phyloP scores from a whole-genome alignment of 2,888 invertebrate species.

The Nectonema munidae region DNA sequence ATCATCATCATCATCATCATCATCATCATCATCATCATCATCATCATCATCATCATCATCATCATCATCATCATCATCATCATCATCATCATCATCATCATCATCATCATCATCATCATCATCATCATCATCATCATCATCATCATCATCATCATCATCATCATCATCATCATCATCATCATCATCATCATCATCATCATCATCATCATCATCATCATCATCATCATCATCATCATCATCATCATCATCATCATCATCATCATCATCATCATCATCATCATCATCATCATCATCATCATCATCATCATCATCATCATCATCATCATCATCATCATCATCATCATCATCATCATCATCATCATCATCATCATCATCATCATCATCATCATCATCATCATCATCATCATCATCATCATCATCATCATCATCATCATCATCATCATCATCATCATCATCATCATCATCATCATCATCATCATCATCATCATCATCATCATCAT shows the following conservation, averaged over 20 bases:
- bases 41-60: conserved; percentile 16
- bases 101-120: conserved; percentile 2
- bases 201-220: conserved; percentile 17
- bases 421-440: neutral
- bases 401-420: neutral
- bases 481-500: conserved; percentile 13
- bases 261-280: conserved; percentile 19
- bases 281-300: conserved; percentile 15
- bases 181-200: conserved; percentile 16
- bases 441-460: neutral
- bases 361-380: too few relatives aligned
- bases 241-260: conserved; percentile 19
- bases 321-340: conserved; percentile 18
- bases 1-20: neutral
- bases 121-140: conserved; percentile 16
- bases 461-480: conserved; percentile 15
- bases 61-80: conserved; percentile 14
- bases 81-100: neutral
- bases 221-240: conserved; percentile 17
- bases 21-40: conserved; percentile 14
- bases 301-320: conserved; percentile 18
- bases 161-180: conserved; percentile 14
- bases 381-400: too few relatives aligned
- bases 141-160: conserved; percentile 14
- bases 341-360: too few relatives aligned